Evolutionary conservation across 1,140 invertebrate species (phyloP).

Genomic region (Rhyacophila brunnea): DNA sequence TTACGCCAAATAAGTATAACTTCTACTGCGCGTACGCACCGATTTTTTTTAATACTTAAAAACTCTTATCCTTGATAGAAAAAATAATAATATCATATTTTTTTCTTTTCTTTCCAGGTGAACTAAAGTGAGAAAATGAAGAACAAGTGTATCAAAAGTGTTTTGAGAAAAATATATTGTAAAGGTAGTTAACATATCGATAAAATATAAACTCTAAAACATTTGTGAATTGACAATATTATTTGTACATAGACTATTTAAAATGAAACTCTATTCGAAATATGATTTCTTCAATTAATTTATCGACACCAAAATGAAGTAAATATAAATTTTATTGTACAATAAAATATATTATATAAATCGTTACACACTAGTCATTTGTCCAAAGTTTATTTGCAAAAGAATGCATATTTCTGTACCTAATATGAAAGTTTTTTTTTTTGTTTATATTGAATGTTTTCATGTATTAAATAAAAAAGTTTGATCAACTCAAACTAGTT

Average conservation of each 20-base stretch:
- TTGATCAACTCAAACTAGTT: too few relatives aligned
- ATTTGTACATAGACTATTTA: conserved; percentile 25
- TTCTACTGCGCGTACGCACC: too few relatives aligned
- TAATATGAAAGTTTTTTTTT: neutral
- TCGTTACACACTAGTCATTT: neutral
- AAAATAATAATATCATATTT: too few relatives aligned
- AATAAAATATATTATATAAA: neutral
- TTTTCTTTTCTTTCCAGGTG: too few relatives aligned
- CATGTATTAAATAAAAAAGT: too few relatives aligned
- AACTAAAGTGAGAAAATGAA: too few relatives aligned
- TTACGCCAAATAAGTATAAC: too few relatives aligned
- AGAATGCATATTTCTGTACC: neutral
- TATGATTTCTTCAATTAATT: neutral
- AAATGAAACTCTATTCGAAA: neutral
- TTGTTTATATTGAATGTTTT: too few relatives aligned
- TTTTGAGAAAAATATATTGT: neutral
- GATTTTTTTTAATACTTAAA: too few relatives aligned
- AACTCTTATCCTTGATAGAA: too few relatives aligned
- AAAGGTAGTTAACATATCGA: neutral
- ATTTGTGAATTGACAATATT: conserved; percentile 36
- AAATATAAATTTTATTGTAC: neutral
- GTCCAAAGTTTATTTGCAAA: neutral
- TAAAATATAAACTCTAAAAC: conserved; percentile 14
- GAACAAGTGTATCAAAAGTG: too few relatives aligned
- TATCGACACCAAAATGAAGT: conserved; percentile 7